Conservation (phyloP, 2,113 vertebrate species). For the Furnarius figulus region DNA sequence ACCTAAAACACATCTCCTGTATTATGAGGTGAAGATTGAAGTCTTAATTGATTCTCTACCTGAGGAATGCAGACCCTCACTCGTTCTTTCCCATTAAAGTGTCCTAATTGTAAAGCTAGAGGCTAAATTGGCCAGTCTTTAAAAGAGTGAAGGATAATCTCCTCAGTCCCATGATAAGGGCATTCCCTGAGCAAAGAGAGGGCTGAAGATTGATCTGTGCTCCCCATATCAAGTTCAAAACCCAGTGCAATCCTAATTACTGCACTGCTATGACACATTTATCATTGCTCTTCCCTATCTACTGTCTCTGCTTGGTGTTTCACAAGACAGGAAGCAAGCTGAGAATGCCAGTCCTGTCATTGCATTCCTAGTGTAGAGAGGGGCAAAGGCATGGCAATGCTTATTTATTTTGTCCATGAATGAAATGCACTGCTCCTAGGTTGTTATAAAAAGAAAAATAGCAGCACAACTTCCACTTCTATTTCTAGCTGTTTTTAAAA, state of each 20-base stretch:
- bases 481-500: neutral
- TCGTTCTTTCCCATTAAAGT: neutral
- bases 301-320: neutral
- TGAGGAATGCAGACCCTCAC: neutral
- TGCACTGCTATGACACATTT: slow-evolving; percentile 12
- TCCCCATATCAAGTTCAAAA: neutral
- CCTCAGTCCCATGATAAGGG: fast-evolving
- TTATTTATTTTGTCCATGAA: slow-evolving; percentile 11
- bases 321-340: slow-evolving; percentile 2
- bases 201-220: neutral
- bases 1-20: neutral
- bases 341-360: slow-evolving; percentile 47
- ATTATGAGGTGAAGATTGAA: fast-evolving
- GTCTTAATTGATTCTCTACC: neutral
- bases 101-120: neutral
- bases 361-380: neutral
- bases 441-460: neutral
- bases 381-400: neutral
- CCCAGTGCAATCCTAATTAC: slow-evolving; percentile 26
- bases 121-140: neutral
- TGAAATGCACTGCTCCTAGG: neutral
- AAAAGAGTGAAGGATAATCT: neutral
- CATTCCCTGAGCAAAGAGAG: neutral
- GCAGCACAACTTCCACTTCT: neutral
- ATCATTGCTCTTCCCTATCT: neutral